These are phyloP conservation scores for Apocheima hispidaria DNA, from an alignment of 2,888 invertebrate genomes.

Conservation along the genomic window DNA sequence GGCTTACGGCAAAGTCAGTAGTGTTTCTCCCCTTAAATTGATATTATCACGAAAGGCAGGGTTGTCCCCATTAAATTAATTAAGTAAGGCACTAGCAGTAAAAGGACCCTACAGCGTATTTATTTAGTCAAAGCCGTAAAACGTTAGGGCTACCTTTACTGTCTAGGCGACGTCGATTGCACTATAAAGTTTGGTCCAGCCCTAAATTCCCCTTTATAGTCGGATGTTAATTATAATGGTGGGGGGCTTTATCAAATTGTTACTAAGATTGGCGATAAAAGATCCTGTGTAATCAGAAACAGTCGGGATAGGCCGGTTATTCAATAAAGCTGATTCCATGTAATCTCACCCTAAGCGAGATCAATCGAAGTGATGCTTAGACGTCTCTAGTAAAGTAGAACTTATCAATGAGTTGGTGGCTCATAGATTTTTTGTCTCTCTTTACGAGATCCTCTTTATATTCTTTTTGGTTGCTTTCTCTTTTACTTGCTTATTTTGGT, in stretches of 20 bases:
- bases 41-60: constrained; percentile 54
- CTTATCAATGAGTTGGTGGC: no score
- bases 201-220: constrained; percentile 17
- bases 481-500: no score
- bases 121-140: constrained; percentile 42
- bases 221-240: constrained; percentile 20
- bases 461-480: no score
- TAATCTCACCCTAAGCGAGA: no score
- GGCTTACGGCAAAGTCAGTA: constrained; percentile 31
- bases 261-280: constrained; percentile 12
- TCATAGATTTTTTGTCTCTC: no score
- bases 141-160: constrained; percentile 39
- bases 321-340: no score
- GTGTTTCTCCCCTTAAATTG: constrained; percentile 44
- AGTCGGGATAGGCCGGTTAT: neutral
- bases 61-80: constrained; percentile 59
- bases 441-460: no score
- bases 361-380: no score
- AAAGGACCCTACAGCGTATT: constrained; percentile 42
- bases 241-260: constrained; percentile 15
- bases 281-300: neutral
- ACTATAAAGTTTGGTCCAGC: constrained; percentile 28
- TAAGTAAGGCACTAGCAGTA: constrained; percentile 47
- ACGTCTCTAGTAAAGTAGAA: no score
- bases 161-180: constrained; percentile 34